Base-by-base conservation (phyloP, 2,888 invertebrate species). In the Drosophila antonietae region DNA sequence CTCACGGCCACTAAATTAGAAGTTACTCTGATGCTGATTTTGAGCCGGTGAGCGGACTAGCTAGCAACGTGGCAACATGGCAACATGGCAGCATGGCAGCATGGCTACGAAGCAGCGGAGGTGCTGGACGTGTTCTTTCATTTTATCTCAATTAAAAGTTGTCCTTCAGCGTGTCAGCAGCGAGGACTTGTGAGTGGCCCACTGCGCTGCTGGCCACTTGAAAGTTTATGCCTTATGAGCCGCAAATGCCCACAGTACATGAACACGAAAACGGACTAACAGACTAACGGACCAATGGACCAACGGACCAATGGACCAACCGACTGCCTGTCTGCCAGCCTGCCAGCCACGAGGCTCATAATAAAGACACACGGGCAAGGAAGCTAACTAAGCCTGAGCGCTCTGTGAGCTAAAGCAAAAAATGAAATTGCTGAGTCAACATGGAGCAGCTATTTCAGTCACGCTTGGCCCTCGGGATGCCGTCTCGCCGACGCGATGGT, bases 141-240 rank as follows among this genome's bases (percentile, higher is more conserved):
- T 87, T 87, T 87, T 87, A 90, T 87, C 87, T 87, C 87, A 87
- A 87, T 87, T 90, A 88, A 87, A 87, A 87, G 74, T 87, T 87
- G 87, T 87, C 90, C 87, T 87, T 87, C 87, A 86, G 81, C 81
- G 75, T 80, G 90, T 86, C 88, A 89, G 74, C 88, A 62, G 10
- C 55, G 41, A 47, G 68, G 44, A 57, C 67, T 60, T n/a, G 46
- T 35, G 49, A 41, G 67, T 41, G 63, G 44, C 41, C 62, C 74
- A 20, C 49, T 52, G 62, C 84, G 73, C 81, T 75, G 72, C 68
- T 85, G 77, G 86, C 90, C 90, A 86, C 86, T 86, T 88, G 86
- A 86, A 86, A 86, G 79, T 86, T 89, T 86, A 86, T 86, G 86
- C 86, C 90, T 89, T 86, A 88, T 86, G 88, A 89, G 86, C 86